Conservation (phyloP, 92 coral and sea anemone genomes). For the Epizoanthus ramosus region DNA sequence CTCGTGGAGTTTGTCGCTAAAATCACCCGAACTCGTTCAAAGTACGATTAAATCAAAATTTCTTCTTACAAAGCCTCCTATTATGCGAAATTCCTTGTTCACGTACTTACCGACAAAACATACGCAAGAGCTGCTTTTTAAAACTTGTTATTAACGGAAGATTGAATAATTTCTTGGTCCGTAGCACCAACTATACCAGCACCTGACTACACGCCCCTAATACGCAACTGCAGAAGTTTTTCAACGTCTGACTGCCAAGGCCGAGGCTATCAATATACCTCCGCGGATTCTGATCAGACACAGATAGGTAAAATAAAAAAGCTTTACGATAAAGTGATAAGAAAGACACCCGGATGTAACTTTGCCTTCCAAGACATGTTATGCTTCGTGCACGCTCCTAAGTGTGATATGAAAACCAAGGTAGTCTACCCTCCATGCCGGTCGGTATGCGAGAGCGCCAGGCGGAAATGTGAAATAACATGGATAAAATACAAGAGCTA, state of each 20-base stretch:
- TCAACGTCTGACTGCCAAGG: conserved; percentile 23
- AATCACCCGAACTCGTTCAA: no score
- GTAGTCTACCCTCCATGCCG: conserved; percentile 25
- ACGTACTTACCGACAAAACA: neutral
- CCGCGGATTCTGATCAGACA: conserved; percentile 35
- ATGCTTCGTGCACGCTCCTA: conserved; percentile 17
- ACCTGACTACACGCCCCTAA: neutral
- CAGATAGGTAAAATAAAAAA: conserved; percentile 22
- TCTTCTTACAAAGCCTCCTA: no score
- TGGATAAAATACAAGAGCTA: conserved; percentile 38
- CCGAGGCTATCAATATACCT: conserved; percentile 5
- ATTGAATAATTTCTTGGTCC: neutral
- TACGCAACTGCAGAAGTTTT: conserved; percentile 16
- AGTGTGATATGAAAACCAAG: conserved; percentile 25
- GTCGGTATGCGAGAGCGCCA: conserved; percentile 11
- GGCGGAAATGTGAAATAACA: conserved; percentile 24
- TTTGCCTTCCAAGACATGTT: conserved; percentile 10
- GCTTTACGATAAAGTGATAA: neutral
- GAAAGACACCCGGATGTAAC: neutral
- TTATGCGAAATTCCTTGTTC: no score
- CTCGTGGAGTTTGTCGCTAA: no score
- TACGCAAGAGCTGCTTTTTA: neutral
- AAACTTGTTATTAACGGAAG: neutral
- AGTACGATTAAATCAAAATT: no score
- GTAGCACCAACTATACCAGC: conserved; percentile 11